phyloP scores from a whole-genome alignment of 1,140 invertebrate genomes.

The Listronotus oregonensis region DNA sequence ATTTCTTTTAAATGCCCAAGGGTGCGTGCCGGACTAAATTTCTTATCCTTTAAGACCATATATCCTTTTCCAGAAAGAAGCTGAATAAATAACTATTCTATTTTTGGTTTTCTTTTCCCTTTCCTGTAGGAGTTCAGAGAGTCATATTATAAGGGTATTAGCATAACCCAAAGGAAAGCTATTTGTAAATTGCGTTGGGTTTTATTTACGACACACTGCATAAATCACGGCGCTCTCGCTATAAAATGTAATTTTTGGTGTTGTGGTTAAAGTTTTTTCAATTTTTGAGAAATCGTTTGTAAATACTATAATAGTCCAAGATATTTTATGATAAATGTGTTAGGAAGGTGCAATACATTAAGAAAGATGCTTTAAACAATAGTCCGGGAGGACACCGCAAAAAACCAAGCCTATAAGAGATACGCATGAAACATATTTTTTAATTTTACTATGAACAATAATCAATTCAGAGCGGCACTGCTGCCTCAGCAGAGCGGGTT shows the following conservation, averaged over 20 bases:
- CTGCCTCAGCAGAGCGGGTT: no score
- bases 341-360: no score
- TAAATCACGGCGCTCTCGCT: conserved; percentile 20
- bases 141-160: conserved; percentile 36
- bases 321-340: no score
- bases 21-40: conserved; percentile 37
- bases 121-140: conserved; percentile 21
- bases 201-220: conserved; percentile 17
- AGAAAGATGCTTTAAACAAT: no score
- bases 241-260: background rate
- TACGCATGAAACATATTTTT: no score
- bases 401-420: no score
- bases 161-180: conserved; percentile 37
- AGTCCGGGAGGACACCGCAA: no score
- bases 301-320: no score
- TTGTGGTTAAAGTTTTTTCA: no score
- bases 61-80: conserved; percentile 34
- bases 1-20: conserved; percentile 40
- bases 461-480: no score
- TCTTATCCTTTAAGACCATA: conserved; percentile 39
- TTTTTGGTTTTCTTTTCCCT: conserved; percentile 32
- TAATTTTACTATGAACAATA: no score
- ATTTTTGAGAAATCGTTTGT: no score
- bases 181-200: conserved; percentile 38
- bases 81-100: conserved; percentile 40